These are phyloP conservation scores for Strigamia maritima DNA, from an alignment of 2,888 invertebrate genomes.

Conservation along the genomic window DNA sequence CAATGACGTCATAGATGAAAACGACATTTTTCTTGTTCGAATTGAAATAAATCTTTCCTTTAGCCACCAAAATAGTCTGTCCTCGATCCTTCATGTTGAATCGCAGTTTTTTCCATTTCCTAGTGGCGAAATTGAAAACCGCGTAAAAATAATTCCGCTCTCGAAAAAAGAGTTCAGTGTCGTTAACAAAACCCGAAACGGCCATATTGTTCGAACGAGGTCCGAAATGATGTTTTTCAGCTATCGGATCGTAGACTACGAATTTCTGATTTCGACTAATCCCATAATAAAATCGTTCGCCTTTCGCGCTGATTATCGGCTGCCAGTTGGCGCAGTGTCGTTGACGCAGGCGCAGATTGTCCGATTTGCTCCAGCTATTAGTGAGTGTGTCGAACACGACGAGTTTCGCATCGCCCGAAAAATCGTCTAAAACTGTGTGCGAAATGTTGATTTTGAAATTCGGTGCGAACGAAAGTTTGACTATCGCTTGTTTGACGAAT, in stretches of 20 bases:
- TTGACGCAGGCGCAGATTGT: background rate
- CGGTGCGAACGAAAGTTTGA: background rate
- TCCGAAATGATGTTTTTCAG: background rate
- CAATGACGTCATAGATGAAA: background rate
- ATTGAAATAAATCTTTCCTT: background rate
- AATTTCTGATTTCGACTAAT: background rate
- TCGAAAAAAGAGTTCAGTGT: background rate
- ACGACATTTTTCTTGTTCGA: background rate
- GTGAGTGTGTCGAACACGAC: background rate
- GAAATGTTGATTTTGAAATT: background rate
- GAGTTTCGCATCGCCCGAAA: too few species aligned
- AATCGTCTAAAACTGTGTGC: background rate
- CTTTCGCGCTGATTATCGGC: background rate
- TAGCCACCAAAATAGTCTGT: background rate
- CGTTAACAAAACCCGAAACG: background rate
- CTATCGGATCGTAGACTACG: background rate
- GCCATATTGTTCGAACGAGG: background rate
- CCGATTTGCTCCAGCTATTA: background rate
- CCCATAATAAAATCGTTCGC: background rate
- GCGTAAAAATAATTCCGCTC: background rate
- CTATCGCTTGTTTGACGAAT: background rate
- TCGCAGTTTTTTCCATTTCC: background rate
- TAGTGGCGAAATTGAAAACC: background rate
- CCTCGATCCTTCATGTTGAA: background rate
- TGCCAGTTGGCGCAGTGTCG: background rate